These are phyloP conservation scores for Peromyscus polionotus DNA, from an alignment of 2,113 vertebrate species.

Conservation along the genomic window DNA sequence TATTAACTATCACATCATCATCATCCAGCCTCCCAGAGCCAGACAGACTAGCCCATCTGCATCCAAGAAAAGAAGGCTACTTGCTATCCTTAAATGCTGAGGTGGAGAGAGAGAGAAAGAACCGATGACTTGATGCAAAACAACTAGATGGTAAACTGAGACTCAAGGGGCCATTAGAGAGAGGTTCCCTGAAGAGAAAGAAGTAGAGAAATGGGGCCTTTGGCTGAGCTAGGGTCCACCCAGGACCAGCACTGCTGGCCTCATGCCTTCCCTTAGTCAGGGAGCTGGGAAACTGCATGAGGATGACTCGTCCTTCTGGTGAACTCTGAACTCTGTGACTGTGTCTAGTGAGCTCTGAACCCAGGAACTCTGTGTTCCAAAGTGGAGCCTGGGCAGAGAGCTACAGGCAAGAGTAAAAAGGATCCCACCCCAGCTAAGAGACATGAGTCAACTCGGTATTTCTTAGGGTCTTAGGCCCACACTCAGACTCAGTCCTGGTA, in stretches of 20 bases:
- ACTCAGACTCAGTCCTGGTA: background rate
- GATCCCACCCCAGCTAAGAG: background rate
- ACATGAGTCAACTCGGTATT: background rate
- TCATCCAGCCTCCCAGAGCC: background rate
- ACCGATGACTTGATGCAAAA: background rate
- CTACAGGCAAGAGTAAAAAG: background rate
- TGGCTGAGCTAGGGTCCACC: fast-evolving
- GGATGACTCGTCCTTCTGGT: background rate
- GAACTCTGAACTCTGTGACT: background rate
- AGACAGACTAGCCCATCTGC: background rate
- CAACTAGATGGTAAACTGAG: background rate
- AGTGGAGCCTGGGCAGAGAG: background rate
- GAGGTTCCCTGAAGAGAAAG: background rate
- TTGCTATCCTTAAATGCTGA: background rate
- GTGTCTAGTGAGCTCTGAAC: background rate
- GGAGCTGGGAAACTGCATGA: background rate
- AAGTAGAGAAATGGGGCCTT: background rate
- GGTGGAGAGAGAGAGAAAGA: background rate
- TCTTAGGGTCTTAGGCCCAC: background rate
- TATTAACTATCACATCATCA: background rate
- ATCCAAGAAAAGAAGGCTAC: background rate
- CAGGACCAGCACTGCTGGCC: background rate
- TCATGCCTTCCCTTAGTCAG: background rate
- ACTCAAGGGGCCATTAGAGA: background rate
- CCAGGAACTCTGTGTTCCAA: background rate